Evolutionary conservation across 2,888 invertebrate genomes (phyloP), one percentile per base, ranked within the genome.

Genomic region (Branchellion lobata): DNA sequence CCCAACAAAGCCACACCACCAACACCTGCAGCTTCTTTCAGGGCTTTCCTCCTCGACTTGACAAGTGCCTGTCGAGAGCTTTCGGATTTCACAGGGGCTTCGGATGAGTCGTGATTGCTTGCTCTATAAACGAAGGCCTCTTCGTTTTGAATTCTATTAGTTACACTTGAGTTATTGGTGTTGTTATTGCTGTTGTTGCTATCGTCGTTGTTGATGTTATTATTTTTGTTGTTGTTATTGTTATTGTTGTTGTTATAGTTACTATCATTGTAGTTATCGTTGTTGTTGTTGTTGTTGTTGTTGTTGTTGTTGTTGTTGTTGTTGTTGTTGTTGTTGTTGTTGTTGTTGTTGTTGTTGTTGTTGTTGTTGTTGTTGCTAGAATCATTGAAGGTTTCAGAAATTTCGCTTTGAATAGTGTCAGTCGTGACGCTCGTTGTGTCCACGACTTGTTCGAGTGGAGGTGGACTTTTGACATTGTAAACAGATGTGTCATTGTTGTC

Each of bases 321-420:
- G 21, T 5, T 29, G 21, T 65, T 29, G 21, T 5, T 29, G 21
- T 65, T 65, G 29, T 65, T 65, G n/a, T 65, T 65, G 29, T 65
- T 65, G n/a, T n/a, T 65, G 29, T 27, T 29, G 29, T 65, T 65
- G 21, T 65, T 65, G 21, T 65, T 65, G 65, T 65, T 65, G 29
- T 65, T 5, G 21, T 21, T 27, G 29, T 65, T 27, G 29, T 65
- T 65, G 21, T 65, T 65, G 21, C 29, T 27, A 65, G 65, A 11
- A 65, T 5, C 21, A 51, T 14, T 18, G 21, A 21, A 18, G 21
- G 51, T 51, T 18, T 51, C 14, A 51, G 51, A 51, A 51, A 51
- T 51, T 18, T 14, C 21, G 14, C 14, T 51, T 18, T 51, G 14
- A 51, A 18, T 51, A 51, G 21, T 51, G 21, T 51, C 21, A 51